Percentiles rank a stretch among this genome's conserved stretches.
phyloP scores from a whole-genome alignment of 2,797 vertebrate genomes.

The Enoplosus armatus region DNA sequence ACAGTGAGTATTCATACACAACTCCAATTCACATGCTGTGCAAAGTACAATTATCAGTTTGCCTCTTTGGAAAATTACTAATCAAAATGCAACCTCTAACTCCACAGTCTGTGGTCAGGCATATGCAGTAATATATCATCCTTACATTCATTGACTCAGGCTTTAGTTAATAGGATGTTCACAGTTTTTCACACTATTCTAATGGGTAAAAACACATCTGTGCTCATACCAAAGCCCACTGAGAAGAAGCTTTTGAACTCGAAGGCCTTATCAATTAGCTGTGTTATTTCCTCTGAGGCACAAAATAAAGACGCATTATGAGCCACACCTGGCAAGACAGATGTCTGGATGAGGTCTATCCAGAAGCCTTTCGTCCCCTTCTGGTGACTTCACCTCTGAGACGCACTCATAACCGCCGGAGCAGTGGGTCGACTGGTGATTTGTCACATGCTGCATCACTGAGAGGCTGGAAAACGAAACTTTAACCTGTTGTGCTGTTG shows the following conservation, averaged over 20 bases:
- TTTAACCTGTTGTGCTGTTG: slow-evolving; percentile 15
- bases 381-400: slow-evolving; percentile 57
- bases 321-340: slow-evolving; percentile 60
- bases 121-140: slow-evolving; percentile 33
- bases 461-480: slow-evolving; percentile 9
- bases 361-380: slow-evolving; percentile 43
- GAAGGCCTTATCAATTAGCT: slow-evolving; percentile 49
- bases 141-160: slow-evolving; percentile 19
- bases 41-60: slow-evolving; percentile 15
- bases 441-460: no score
- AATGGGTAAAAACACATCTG: slow-evolving; percentile 33
- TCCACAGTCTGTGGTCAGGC: slow-evolving; percentile 24
- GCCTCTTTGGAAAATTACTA: slow-evolving; percentile 7
- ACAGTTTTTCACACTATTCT: slow-evolving; percentile 24
- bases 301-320: slow-evolving; percentile 43
- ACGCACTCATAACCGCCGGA: slow-evolving; percentile 32
- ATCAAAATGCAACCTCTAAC: slow-evolving; percentile 30
- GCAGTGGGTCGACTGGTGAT: background rate
- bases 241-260: slow-evolving; percentile 52
- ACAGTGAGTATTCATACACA: background rate
- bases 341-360: slow-evolving; percentile 45
- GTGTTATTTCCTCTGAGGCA: slow-evolving; percentile 47
- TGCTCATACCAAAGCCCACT: background rate
- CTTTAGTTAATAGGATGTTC: slow-evolving; percentile 39
- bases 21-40: background rate